Base-by-base conservation (phyloP, 2,888 invertebrate species). In the Pristionchus japonicus region DNA sequence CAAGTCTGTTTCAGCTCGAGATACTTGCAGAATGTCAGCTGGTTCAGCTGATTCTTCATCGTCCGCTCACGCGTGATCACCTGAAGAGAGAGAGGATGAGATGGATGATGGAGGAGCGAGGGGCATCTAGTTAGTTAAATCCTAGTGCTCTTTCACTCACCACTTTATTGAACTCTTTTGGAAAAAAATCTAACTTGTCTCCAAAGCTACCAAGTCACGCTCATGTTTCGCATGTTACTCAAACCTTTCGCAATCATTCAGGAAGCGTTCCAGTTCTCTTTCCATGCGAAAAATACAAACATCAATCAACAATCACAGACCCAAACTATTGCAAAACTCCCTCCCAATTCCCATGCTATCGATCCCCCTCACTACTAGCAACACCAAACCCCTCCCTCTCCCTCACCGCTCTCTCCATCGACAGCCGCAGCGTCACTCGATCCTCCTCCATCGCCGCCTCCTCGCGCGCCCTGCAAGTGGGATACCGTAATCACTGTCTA, bases 321-420 rank as follows among this genome's bases (percentile, higher is more conserved):
- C n/a, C n/a, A n/a, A n/a, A n/a, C n/a, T n/a, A n/a, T n/a, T n/a
- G n/a, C 17, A 1, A 52, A 52, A 52, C 17, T 15, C 13, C 52
- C 11, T 20, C 20, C 40, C 31, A 23, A 6, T n/a, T 77, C 43
- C 37, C 15, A 31, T 17, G 43, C 37, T 20, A 31, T 23, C 15
- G 23, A 17, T 40, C 27, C 34, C 15, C 67, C 34, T n/a, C 2
- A 0, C 4, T 7, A 31, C 52, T 31, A 34, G 7, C 13, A 34
- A 52, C 4, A 83, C 49, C 20, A 52, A 27, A n/a, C n/a, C n/a
- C n/a, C n/a, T n/a, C n/a, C n/a, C n/a, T n/a, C n/a, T n/a, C n/a
- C 43, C 84, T 17, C 40, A 85, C 85, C 85, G 23, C 31, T 34
- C 40, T 67, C 37, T 86, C 86, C 4, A 86, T 61, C 40, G 31